Evolutionary conservation across 2,113 vertebrate species (phyloP), one percentile per base, ranked within the genome.

Genomic region (Stegastes partitus): DNA sequence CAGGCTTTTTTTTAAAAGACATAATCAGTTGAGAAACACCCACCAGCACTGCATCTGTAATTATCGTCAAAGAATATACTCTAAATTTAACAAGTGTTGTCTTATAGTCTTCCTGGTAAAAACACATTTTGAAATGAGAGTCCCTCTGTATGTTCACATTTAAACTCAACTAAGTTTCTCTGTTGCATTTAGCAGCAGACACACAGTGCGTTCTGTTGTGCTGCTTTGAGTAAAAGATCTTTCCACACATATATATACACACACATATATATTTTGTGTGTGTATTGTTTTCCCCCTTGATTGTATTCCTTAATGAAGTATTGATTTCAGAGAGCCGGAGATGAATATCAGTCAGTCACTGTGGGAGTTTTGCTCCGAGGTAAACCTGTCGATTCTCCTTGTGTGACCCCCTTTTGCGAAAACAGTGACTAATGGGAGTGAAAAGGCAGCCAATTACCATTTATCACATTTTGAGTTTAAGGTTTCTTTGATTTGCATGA

Each of bases 311-410:
- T 28, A 49, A 62, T 71, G 45, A 84, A 68, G 65, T 71, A 86
- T 88, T 80, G 81, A 80, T 83, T 81, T 58, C 26, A 56, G 44
- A 55, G 49, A 34, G 78, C 21, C 73, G 44, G 54, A 83, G 74
- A 67, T 68, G 42, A 82, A 45, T 49, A 61, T 11, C 21, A 56
- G 56, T 21, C 44, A 18, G 42, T 50, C 42, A 4, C 79, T 37
- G 4, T 28, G 64, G 68, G 78, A 80, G 49, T 34, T 65, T 34
- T 7, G 62, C 37, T 58, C 45, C 11, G n/a, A 74, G 74, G 71
- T 65, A 56, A 62, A 63, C 1, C 47, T 53, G 25, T 62, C 4
- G 0, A 19, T 2, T 65, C 21, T 75, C n/a, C 54, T 19, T 22
- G n/a, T 45, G 18, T 42, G 49, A 58, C 4, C 49, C 10, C 21